Percentiles rank a stretch among this genome's conserved stretches.
Conservation (phyloP, 1,140 invertebrate species). For the Lamellibrachia luymesi region DNA sequence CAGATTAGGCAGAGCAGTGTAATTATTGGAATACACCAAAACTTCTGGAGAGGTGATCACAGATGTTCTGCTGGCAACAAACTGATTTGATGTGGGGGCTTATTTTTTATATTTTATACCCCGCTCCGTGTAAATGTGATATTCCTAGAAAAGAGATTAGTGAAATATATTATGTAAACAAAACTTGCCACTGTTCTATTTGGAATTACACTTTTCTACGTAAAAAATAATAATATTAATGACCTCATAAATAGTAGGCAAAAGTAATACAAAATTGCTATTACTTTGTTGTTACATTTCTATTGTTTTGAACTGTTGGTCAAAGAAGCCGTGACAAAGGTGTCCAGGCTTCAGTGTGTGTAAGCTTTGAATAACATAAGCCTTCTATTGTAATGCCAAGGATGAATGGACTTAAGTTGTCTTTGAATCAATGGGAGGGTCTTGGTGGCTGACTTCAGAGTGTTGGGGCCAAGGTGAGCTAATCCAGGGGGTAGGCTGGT, state of each 20-base stretch:
- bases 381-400: not conserved
- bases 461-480: not conserved
- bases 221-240: not conserved
- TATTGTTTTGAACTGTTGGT: not conserved
- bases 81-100: no score
- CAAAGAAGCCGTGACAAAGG: not conserved
- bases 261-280: not conserved
- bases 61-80: no score
- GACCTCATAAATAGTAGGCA: not conserved
- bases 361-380: not conserved
- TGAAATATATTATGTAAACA: not conserved
- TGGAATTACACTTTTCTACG: not conserved
- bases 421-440: not conserved
- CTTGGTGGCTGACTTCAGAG: not conserved
- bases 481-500: not conserved
- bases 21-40: no score
- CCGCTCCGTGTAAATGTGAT: no score
- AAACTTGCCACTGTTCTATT: not conserved
- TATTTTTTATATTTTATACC: no score
- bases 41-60: no score
- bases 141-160: no score
- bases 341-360: not conserved
- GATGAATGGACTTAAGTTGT: not conserved
- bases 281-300: not conserved
- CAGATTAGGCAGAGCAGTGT: no score